phyloP scores from a whole-genome alignment of 2,113 vertebrate genomes.

The Rana temporaria region DNA sequence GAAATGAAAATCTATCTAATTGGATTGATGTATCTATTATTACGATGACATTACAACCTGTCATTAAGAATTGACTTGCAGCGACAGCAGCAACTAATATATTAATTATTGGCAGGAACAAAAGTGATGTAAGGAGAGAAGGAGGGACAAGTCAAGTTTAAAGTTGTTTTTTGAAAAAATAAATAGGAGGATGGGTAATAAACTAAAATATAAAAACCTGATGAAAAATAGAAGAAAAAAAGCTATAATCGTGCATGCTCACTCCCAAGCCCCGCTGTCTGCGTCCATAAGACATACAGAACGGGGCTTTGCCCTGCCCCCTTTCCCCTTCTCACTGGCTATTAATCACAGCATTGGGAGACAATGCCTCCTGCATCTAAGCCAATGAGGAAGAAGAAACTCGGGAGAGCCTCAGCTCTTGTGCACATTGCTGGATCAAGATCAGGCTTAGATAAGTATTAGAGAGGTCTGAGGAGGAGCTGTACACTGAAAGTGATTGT shows the following conservation, averaged over 20 bases:
- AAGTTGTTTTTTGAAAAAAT: not conserved
- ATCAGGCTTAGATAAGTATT: no score
- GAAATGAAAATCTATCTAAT: conserved; percentile 15
- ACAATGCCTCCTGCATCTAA: no score
- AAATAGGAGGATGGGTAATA: not conserved
- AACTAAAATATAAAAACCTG: not conserved
- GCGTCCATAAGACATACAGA: no score
- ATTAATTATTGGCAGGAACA: conserved; percentile 24
- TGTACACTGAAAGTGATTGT: no score
- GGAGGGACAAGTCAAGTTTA: not conserved
- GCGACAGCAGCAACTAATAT: conserved; percentile 21
- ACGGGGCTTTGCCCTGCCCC: no score
- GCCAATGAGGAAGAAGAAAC: no score
- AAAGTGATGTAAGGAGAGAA: not conserved
- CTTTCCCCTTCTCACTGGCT: no score
- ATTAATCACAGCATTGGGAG: no score
- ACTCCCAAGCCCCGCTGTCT: no score
- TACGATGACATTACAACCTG: conserved; percentile 36
- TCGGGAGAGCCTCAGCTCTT: no score
- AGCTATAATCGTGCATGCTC: not conserved
- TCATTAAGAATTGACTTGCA: conserved; percentile 53
- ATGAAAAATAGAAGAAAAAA: not conserved
- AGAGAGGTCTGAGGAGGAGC: no score
- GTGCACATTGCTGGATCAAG: no score
- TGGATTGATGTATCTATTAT: conserved; percentile 47